Conservation (phyloP, 2,797 vertebrate species). For the Acanthiza pusilla region DNA sequence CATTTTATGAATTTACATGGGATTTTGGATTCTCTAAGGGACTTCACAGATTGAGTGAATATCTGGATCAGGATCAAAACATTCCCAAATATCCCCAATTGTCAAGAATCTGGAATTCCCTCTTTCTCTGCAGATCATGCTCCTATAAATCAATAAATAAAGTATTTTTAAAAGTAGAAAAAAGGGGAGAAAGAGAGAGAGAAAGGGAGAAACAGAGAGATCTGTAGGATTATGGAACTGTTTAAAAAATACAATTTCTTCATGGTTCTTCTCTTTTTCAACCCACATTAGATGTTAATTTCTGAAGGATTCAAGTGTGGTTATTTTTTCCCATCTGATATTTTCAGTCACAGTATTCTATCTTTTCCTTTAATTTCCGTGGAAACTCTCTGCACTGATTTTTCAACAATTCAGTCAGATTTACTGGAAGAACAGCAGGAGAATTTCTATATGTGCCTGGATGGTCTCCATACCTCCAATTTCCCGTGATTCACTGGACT, state of each 20-base stretch:
- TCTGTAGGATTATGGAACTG: not conserved
- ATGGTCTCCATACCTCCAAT: not conserved
- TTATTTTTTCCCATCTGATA: not conserved
- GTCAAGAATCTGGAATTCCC: not conserved
- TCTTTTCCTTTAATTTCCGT: not conserved
- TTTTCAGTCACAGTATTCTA: not conserved
- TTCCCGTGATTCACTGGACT: not conserved
- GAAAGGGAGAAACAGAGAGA: not conserved
- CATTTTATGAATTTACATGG: not conserved
- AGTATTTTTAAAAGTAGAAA: not conserved
- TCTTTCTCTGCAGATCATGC: not conserved
- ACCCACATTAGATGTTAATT: not conserved
- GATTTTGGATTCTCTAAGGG: not conserved
- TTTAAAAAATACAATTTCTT: not conserved
- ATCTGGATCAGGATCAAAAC: not conserved
- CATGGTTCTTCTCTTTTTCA: not conserved
- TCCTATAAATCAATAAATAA: not conserved
- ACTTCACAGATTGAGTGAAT: fast-evolving
- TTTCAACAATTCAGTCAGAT: not conserved
- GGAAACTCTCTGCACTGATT: not conserved
- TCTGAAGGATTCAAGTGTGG: not conserved
- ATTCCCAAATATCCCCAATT: not conserved
- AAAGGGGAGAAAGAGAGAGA: not conserved
- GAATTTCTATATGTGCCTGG: not conserved
- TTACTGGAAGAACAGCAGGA: not conserved